Conservation (phyloP, 2,113 vertebrate genomes). For the Telmatochromis sp. region DNA sequence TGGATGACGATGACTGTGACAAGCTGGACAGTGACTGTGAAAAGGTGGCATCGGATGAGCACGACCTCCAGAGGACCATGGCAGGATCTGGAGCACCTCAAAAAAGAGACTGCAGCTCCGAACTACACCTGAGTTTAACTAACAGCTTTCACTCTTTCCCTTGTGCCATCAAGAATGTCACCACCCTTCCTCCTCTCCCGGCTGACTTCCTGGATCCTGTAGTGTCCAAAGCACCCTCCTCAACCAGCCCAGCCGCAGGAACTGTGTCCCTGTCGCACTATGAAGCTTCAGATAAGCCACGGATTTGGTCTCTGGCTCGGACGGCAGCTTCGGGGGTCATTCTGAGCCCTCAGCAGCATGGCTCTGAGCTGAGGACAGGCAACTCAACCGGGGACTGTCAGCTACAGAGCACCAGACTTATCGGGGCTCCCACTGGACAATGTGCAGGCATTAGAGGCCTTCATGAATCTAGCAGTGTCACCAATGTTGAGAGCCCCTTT, state of each 20-base stretch:
- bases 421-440: slow-evolving; percentile 33
- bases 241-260: background rate
- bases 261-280: slow-evolving; percentile 67
- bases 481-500: slow-evolving; percentile 57
- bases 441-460: slow-evolving; percentile 50
- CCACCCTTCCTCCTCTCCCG: slow-evolving; percentile 51
- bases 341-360: slow-evolving; percentile 54
- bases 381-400: slow-evolving; percentile 63
- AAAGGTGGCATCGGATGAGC: slow-evolving; percentile 54
- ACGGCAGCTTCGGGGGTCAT: slow-evolving; percentile 75
- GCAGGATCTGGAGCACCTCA: slow-evolving; percentile 42
- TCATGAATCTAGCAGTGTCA: slow-evolving; percentile 57
- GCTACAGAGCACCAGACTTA: slow-evolving; percentile 55
- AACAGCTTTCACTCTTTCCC: slow-evolving; percentile 72
- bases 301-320: slow-evolving; percentile 91
- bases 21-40: slow-evolving; percentile 78
- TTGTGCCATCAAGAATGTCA: slow-evolving; percentile 64
- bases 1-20: slow-evolving; percentile 81
- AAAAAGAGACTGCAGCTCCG: slow-evolving; percentile 72
- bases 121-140: slow-evolving; percentile 60
- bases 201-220: slow-evolving; percentile 69
- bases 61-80: slow-evolving; percentile 41
- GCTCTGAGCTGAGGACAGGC: slow-evolving; percentile 59
- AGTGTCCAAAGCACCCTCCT: slow-evolving; percentile 51
- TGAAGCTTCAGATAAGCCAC: slow-evolving; percentile 77